Base-by-base conservation (phyloP, 2,888 invertebrate species). In the Ramazzottius varieornatus region DNA sequence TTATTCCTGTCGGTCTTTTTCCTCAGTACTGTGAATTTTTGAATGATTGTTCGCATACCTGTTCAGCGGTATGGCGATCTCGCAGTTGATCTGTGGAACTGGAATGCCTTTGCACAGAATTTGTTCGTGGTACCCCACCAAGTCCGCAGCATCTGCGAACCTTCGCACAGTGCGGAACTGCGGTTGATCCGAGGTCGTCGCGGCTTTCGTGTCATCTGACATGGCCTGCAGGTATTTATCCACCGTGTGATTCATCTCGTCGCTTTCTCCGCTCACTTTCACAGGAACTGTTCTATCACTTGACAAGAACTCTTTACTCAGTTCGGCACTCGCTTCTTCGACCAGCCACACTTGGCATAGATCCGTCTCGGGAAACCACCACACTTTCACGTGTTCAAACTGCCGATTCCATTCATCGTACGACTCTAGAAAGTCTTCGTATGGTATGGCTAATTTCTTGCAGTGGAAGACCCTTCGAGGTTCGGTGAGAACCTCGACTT, bases 331-430 rank as follows among this genome's bases (percentile, higher is more conserved):
- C n/a, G 64, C 29, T 24, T 64, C 64, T 20, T 64, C 29, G 2
- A 64, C 64, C n/a, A 64, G 64, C 64, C 64, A 64, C 33, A 64
- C 64, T 33, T 64, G 64, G 32, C 64, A 64, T 24, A 64, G 29
- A 64, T 32, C 32, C 1, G 64, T 64, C 32, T 64, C 32, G 4
- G 64, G 64, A 32, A 64, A 64, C 64, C 64, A 64, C 64, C 64
- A 64, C 32, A 64, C 64, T 33, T 64, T 64, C 32, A 64, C 64
- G 33, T 64, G 32, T 32, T 64, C 64, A 13, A 29, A 33, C 2
- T 24, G 29, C 4, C 32, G 33, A 64, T 64, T 64, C 64, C 64
- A 64, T 64, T 64, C 4, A 4, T 2, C 29, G 13, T 64, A 64
- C 24, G n/a, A 4, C 8, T 8, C 2, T 4, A 64, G 64, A 2